Base-by-base conservation (phyloP, 2,888 invertebrate species). In the Aporophyla lueneburgensis region DNA sequence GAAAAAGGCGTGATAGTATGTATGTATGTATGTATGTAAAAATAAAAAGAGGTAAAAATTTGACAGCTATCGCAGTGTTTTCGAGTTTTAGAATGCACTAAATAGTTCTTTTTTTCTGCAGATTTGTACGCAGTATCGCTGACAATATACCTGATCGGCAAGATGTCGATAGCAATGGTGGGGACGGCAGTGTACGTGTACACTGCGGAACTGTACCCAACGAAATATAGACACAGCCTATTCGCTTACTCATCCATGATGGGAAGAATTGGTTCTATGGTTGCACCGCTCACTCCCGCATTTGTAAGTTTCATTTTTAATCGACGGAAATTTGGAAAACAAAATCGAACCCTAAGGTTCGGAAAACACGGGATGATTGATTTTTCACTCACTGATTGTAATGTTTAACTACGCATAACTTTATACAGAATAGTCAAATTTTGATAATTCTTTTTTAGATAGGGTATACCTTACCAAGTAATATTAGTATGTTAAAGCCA, bases 121-220 rank as follows among this genome's bases (percentile, higher is more conserved):
- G 91, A 81, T 58, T 40, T 83, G 19, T 84, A 77, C 19, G 83
- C 90, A 77, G 76, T 96, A 2, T 95, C 96, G 5, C 86, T 97
- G 71, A 74, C 94, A 5, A 89, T 97, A 49, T 97, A 97, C 89
- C 89, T 97, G 80, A 87, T 97, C 16, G 97, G 97, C 5, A 97
- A 97, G 91, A 97, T 95, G 89, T 95, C 97, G 71, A 97, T 97
- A 62, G 97, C 97, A 1, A 94, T 96, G 81, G 97, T 97, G 9
- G 97, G 97, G 90, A 95, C 97, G 1, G 93, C 97, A 2, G 89
- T 97, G 54, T 97, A 97, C 89, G 95, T 97, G 71, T 97, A 97
- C 87, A 97, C 97, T 0, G 95, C 97, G 14, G 97, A 97, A 92
- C 93, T 97, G 88, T 97, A 97, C 89, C 97, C 97, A 0, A 97